Conservation (phyloP, 2,113 vertebrate species). For the Capreolus pygargus region DNA sequence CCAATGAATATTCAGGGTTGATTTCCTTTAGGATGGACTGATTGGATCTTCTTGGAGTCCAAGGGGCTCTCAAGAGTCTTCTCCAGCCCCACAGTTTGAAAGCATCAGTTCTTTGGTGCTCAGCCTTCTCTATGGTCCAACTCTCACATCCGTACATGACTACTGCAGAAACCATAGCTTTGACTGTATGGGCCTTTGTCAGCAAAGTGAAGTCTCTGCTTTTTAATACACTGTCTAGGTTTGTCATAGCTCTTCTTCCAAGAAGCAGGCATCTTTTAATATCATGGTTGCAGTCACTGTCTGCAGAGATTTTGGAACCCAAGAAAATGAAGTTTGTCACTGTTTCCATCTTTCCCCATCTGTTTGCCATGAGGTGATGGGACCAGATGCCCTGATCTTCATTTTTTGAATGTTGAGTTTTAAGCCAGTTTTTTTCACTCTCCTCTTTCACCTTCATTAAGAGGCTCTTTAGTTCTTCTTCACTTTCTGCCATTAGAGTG, state of each 20-base stretch:
- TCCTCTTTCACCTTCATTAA: not conserved
- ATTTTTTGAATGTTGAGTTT: not conserved
- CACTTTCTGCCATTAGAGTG: not conserved
- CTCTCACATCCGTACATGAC: not conserved
- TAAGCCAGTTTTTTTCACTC: not conserved
- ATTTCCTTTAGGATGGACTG: not conserved
- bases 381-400: not conserved
- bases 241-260: not conserved
- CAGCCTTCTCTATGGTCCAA: not conserved
- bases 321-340: not conserved
- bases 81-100: not conserved
- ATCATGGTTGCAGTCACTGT: not conserved
- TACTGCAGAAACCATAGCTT: not conserved
- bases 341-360: not conserved
- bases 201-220: not conserved
- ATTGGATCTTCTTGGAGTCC: not conserved
- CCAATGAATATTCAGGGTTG: not conserved
- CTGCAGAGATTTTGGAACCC: not conserved
- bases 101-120: not conserved
- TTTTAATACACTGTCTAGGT: not conserved
- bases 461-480: not conserved
- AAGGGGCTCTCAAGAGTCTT: not conserved
- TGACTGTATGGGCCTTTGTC: not conserved
- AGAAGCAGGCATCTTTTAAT: not conserved
- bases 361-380: not conserved